These are phyloP conservation scores for Percina caprodes DNA, from an alignment of 2,113 vertebrate species.

Conservation along the genomic window DNA sequence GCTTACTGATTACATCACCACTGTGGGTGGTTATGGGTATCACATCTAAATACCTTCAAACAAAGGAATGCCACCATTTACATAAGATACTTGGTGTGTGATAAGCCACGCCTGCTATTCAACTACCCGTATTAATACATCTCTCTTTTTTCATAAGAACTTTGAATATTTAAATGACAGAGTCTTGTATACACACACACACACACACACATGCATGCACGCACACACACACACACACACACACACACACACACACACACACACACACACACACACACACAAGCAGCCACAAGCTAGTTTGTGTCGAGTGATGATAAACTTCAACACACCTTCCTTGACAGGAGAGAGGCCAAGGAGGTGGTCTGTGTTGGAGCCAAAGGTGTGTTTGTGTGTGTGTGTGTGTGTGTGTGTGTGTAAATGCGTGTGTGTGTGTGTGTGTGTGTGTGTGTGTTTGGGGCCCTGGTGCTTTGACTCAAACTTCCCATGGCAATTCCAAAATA, in stretches of 20 bases:
- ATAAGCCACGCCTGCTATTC: conserved; percentile 40
- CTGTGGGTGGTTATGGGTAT: conserved; percentile 22
- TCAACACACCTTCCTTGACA: conserved; percentile 21
- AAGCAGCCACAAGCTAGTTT: conserved; percentile 18
- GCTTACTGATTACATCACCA: conserved; percentile 49
- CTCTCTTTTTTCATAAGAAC: conserved; percentile 43
- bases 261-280: not conserved
- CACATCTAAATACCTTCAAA: conserved; percentile 39
- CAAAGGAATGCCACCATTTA: conserved; percentile 34
- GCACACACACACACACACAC: too few relatives aligned
- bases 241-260: too few relatives aligned
- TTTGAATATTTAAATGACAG: conserved; percentile 6
- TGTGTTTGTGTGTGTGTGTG: conserved; percentile 25
- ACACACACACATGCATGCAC: too few relatives aligned
- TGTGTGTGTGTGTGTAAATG: conserved; percentile 18
- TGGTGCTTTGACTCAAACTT: conserved; percentile 26
- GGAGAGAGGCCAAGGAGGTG: conserved; percentile 24
- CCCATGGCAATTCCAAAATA: conserved; percentile 5
- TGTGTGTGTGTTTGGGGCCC: conserved; percentile 1
- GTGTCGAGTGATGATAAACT: conserved; percentile 42
- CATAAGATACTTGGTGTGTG: conserved; percentile 4
- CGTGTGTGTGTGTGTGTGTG: conserved; percentile 4
- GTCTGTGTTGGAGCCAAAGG: not conserved
- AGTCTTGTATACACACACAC: not conserved
- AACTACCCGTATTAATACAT: conserved; percentile 42